Evolutionary conservation across 1,140 invertebrate species (phyloP).

Genomic region (Drosophila baimaii): DNA sequence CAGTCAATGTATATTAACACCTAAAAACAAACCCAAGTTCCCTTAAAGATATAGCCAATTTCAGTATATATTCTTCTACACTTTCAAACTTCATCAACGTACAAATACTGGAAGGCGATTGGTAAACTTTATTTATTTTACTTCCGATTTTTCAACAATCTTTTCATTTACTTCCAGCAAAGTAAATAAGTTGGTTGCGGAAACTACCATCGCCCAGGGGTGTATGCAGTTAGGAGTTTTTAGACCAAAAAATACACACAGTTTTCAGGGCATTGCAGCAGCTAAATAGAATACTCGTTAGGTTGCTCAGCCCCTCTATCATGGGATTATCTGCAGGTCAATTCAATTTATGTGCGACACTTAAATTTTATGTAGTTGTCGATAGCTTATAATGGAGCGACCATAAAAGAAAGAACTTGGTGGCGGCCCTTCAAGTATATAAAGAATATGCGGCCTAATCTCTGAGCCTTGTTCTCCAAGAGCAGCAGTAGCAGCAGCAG

Average conservation of each 20-base stretch:
- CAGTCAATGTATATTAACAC: too few relatives aligned
- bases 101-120: neutral
- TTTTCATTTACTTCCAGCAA: neutral
- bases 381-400: constrained; percentile 49
- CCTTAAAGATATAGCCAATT: neutral
- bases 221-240: neutral
- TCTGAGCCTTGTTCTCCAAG: constrained; percentile 46
- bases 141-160: neutral
- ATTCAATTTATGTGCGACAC: constrained; percentile 54
- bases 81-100: too few relatives aligned
- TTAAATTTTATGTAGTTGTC: constrained; percentile 71
- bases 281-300: constrained; percentile 16
- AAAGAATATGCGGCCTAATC: constrained; percentile 68
- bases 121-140: neutral
- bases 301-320: constrained; percentile 16
- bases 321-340: constrained; percentile 19
- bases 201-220: neutral
- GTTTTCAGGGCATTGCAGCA: neutral
- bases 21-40: too few relatives aligned
- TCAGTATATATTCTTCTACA: neutral
- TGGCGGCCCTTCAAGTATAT: constrained; percentile 39
- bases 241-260: neutral
- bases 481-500: too few relatives aligned
- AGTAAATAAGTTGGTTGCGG: too few relatives aligned
- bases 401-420: constrained; percentile 23